Base-by-base conservation (phyloP, 2,888 invertebrate species). In the Heterodera filipjevi region DNA sequence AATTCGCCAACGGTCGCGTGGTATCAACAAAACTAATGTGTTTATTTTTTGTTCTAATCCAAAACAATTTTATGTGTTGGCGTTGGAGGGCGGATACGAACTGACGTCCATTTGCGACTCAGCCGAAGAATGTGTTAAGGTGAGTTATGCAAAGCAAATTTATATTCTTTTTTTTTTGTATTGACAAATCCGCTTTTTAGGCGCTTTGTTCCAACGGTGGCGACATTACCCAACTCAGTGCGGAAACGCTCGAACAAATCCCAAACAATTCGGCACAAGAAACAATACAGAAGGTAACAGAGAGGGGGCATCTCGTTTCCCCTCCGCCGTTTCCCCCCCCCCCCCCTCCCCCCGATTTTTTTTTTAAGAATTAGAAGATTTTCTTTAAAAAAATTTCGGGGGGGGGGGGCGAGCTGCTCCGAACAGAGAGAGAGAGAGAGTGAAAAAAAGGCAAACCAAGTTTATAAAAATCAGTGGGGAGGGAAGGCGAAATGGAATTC, bases 51-150 rank as follows among this genome's bases (percentile, higher is more conserved):
- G n/a, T 59, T 5, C 22, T 19, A 53, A 10, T 6, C n/a, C 30
- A 16, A 33, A 14, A 12, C 64, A 27, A 16, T 35, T 68, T 32
- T 35, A 68, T 3, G 68, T 89, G 2, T 77, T 89, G 75, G 87
- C 88, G 10, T 81, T 89, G 35, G 89, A 89, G 79, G 89, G 89
- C 30, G 91, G 99, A 77, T 99, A 99, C 91, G 96, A 99, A 91
- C 92, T 99, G 89, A 93, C 95, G 64, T 94, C 96, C 64, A 95
- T 99, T 90, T 96, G 96, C 92, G 97, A 97, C 91, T 94, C 96
- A 77, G 95, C 97, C 72, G 95, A 96, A 91, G 95, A 95, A 91
- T 97, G 97, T 91, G 95, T 97, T 44, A 92, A 94, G 84, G 96
- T 97, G 64, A 91, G 6, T 49, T 39, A 10, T 0, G 49, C 3